Percentiles rank a stretch among this genome's conserved stretches.
Evolutionary conservation across 1,140 invertebrate genomes (phyloP).

Genomic region (Drosophila pandora): DNA sequence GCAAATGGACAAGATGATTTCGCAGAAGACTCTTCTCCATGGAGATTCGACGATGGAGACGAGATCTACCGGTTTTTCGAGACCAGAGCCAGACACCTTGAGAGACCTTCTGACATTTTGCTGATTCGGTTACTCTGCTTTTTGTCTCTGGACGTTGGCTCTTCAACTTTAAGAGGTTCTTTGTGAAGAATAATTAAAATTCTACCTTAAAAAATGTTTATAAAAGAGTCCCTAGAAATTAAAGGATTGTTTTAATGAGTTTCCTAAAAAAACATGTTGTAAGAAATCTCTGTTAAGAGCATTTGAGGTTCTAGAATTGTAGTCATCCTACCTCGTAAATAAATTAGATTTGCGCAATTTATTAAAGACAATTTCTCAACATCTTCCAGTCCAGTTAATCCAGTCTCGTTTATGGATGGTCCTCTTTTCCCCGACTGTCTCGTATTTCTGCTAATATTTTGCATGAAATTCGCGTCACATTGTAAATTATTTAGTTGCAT

Average conservation of each 20-base stretch:
- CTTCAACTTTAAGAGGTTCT: background rate
- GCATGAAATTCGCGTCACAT: conserved; percentile 67
- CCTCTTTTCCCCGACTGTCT: background rate
- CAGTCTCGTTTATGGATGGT: conserved; percentile 21
- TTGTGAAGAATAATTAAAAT: background rate
- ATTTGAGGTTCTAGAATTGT: conserved; percentile 1
- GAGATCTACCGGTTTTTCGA: conserved; percentile 59
- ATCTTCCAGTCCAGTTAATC: conserved; percentile 43
- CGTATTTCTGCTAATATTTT: conserved; percentile 30
- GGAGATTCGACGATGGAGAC: conserved; percentile 3
- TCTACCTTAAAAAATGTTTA: background rate
- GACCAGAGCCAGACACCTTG: conserved; percentile 53
- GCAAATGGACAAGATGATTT: conserved; percentile 49
- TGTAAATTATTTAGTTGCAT: conserved; percentile 72
- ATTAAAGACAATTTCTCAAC: conserved; percentile 56
- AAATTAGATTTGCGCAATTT: conserved; percentile 53
- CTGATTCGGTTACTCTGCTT: conserved; percentile 17
- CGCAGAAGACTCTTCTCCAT: conserved; percentile 38
- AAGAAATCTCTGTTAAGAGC: conserved; percentile 8
- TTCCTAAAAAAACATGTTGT: background rate
- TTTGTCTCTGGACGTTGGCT: conserved; percentile 14
- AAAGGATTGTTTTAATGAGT: too few species aligned
- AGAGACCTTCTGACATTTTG: conserved; percentile 65
- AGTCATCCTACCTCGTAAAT: conserved; percentile 5
- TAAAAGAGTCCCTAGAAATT: background rate